These are phyloP conservation scores for Papilio polytes DNA, from an alignment of 1,140 invertebrate genomes.

Conservation along the genomic window DNA sequence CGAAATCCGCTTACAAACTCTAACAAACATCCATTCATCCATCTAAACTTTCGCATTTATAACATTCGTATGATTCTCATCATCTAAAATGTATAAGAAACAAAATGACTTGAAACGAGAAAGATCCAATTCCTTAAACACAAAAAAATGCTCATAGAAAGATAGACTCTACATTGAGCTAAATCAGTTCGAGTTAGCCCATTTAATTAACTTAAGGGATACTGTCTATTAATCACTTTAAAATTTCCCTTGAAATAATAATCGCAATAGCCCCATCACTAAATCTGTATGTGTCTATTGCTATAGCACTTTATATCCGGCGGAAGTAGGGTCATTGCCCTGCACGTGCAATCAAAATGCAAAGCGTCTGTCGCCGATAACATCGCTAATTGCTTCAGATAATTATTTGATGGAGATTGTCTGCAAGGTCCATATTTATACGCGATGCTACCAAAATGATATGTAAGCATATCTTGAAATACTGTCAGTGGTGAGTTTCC, in stretches of 20 bases:
- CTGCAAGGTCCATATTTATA: not conserved
- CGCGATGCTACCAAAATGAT: not conserved
- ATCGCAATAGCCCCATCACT: not conserved
- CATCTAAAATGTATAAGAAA: too few species aligned
- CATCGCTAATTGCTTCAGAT: conserved; percentile 8
- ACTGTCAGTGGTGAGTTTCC: not conserved
- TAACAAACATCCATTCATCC: too few species aligned
- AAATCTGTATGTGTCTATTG: not conserved
- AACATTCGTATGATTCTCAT: too few species aligned
- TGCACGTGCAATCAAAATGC: conserved; percentile 29
- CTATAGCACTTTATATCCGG: conserved; percentile 15
- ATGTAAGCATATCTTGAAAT: not conserved
- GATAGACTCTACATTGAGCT: too few species aligned
- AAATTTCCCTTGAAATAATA: conserved; percentile 20
- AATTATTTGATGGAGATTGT: not conserved
- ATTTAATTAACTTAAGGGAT: too few species aligned
- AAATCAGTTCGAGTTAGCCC: too few species aligned
- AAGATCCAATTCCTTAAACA: too few species aligned
- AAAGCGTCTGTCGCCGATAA: conserved; percentile 35
- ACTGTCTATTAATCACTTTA: not conserved
- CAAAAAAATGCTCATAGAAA: too few species aligned
- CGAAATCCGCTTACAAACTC: too few species aligned
- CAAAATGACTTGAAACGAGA: too few species aligned
- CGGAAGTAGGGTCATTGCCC: conserved; percentile 27
- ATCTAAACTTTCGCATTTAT: too few species aligned